phyloP scores from a whole-genome alignment of 2,888 invertebrate genomes.

The Andrena marginata region DNA sequence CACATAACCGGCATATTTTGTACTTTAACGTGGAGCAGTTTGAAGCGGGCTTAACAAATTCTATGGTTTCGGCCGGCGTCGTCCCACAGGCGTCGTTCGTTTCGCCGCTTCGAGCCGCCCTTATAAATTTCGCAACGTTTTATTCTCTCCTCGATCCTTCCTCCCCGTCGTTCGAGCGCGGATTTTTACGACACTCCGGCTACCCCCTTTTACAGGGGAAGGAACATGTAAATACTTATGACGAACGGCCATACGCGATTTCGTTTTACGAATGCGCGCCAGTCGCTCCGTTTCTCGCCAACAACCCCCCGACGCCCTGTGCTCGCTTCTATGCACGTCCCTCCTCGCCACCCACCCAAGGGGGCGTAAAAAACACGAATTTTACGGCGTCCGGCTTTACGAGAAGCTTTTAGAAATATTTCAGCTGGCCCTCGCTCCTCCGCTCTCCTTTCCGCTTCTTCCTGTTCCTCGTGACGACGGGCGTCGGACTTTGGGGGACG shows the following conservation, averaged over 20 bases:
- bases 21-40: conserved; percentile 15
- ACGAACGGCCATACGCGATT: conserved; percentile 62
- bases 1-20: conserved; percentile 9
- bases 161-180: conserved; percentile 48
- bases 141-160: conserved; percentile 61
- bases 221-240: conserved; percentile 71
- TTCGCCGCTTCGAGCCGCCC: conserved; percentile 41
- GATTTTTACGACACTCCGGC: conserved; percentile 61
- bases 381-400: conserved; percentile 68
- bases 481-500: no score
- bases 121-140: conserved; percentile 69
- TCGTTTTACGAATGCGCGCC: conserved; percentile 66
- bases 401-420: conserved; percentile 68
- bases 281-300: conserved; percentile 50
- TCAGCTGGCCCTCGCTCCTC: conserved; percentile 33
- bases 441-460: no score
- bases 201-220: conserved; percentile 13
- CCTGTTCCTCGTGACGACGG: no score
- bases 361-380: conserved; percentile 52
- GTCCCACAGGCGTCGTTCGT: conserved; percentile 51
- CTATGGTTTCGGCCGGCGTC: conserved; percentile 3
- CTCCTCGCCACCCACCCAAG: not conserved
- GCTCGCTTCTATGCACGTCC: not conserved
- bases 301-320: conserved; percentile 23
- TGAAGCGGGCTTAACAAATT: conserved; percentile 23